Percentiles rank a stretch among this genome's conserved stretches.
phyloP scores from a whole-genome alignment of 2,888 invertebrate species.

The Scrobipalpa costella region DNA sequence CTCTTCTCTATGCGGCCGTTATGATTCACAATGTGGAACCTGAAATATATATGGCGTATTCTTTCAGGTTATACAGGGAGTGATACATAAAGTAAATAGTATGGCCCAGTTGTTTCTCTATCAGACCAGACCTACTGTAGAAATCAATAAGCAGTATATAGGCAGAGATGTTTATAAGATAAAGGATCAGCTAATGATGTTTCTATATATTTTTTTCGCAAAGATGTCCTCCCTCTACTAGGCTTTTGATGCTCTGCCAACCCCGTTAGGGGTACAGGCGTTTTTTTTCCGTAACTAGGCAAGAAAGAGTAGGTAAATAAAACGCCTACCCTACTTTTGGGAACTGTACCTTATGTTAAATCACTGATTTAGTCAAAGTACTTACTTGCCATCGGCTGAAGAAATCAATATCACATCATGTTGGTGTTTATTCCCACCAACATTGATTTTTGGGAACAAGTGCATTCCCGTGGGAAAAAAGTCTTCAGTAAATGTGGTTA shows the following conservation, averaged over 20 bases:
- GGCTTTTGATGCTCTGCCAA: too few species aligned
- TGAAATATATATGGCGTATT: conserved; percentile 44
- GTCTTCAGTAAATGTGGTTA: conserved; percentile 90
- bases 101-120: neutral
- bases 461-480: conserved; percentile 95
- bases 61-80: neutral
- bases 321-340: too few species aligned
- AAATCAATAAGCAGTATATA: too few species aligned
- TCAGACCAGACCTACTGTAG: neutral
- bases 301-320: too few species aligned
- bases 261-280: too few species aligned
- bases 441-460: conserved; percentile 87
- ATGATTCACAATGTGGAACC: conserved; percentile 93
- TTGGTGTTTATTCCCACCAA: conserved; percentile 79
- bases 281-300: too few species aligned
- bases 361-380: conserved; percentile 24
- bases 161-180: too few species aligned
- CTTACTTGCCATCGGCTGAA: conserved; percentile 90
- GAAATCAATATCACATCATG: conserved; percentile 92
- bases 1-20: conserved; percentile 95
- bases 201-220: too few species aligned
- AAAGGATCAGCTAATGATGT: too few species aligned
- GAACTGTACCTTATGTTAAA: neutral
- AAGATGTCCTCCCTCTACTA: too few species aligned
- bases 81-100: too few species aligned